Conservation (phyloP, 2,113 vertebrate species). For the Dipodomys merriami region DNA sequence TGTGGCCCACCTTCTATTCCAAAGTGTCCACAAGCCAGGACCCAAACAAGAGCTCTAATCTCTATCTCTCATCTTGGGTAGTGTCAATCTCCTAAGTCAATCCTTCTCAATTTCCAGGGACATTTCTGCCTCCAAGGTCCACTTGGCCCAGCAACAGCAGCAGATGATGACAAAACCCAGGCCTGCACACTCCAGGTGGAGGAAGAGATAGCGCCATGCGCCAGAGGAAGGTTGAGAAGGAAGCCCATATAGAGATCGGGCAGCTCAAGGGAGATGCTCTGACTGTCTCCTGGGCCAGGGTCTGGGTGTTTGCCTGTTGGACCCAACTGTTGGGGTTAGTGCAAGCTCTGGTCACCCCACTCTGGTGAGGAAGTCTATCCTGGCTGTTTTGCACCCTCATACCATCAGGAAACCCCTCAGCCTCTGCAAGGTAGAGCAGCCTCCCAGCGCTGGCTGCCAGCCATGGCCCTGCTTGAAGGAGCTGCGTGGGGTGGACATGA, state of each 20-base stretch:
- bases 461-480: neutral
- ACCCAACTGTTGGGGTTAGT: neutral
- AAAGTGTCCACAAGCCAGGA: neutral
- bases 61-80: neutral
- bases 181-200: slow-evolving; percentile 7
- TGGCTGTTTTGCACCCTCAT: neutral
- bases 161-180: neutral
- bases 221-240: neutral
- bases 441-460: neutral
- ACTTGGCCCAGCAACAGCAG: neutral
- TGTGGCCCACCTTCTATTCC: neutral
- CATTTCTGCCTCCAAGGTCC: slow-evolving; percentile 57
- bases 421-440: neutral
- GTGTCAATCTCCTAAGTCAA: neutral
- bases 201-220: slow-evolving; percentile 55
- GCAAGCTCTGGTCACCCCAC: neutral
- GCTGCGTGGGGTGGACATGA: neutral
- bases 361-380: neutral
- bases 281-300: neutral
- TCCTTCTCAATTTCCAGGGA: slow-evolving; percentile 55
- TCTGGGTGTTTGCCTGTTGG: neutral
- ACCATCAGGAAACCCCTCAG: neutral
- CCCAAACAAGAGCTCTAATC: neutral
- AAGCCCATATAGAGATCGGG: slow-evolving; percentile 13
- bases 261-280: neutral